Evolutionary conservation across 2,113 vertebrate species (phyloP), one percentile per base, ranked within the genome.

Genomic region (Megalops atlanticus): DNA sequence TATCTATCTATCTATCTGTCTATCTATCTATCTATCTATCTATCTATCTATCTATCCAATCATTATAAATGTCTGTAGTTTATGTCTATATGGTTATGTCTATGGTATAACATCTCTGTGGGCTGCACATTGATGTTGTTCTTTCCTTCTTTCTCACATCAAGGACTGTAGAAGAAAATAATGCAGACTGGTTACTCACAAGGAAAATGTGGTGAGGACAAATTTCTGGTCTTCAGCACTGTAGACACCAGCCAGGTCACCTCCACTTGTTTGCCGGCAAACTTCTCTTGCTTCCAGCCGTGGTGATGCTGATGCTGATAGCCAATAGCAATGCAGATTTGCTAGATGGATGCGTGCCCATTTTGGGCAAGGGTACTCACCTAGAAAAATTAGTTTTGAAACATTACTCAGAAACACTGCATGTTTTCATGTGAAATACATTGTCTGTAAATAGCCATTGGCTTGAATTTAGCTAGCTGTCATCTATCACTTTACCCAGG

Each of bases 241-340:
- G 38, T 86, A 87, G 58, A 90, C 90, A 38, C 86, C 49, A 0
- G 90, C 93, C 3, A 95, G 82, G 27, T 89, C 87, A 35, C 89
- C 93, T 82, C 91, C 89, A 0, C 24, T 43, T 0, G 77, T 81
- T 0, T 41, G 39, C 76, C 82, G 79, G 81, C 94, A 95, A 3
- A 78, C 85, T 6, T 16, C 74, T 52, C 0, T 87, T 0, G 90
- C 93, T 43, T 90, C 85, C n/a, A 77, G 74, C 92, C 91, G 93
- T 0, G 90, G 81, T 6, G 86, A 87, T 7, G 77, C 64, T n/a
- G 33, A 39, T 16, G 81, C 84, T 54, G 90, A 87, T 24, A 94
- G 88, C 94, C 93, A 95, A 82, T 90, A 95, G 79, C 95, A 95
- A 76, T 78, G 86, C 52, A 85, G 71, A 64, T 87, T 88, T 77